A percentile compares a stretch with the other conserved stretches of the same genome.
These are phyloP conservation scores for Chlorodrepanis virens DNA, from an alignment of 2,113 vertebrate species.

Conservation along the genomic window DNA sequence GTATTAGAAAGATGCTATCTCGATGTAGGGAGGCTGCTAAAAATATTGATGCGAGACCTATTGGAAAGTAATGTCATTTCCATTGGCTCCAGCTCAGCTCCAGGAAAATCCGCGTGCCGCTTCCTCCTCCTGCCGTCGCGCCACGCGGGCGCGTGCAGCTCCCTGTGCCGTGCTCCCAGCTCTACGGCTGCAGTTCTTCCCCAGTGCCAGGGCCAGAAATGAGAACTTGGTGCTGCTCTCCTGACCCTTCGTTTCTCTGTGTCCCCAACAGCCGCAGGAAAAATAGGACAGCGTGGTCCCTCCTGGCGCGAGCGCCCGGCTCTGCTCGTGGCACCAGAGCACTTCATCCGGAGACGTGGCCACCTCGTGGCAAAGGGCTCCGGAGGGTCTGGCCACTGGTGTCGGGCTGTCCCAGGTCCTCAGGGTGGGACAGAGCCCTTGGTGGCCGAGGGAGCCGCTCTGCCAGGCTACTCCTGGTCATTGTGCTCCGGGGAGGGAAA, in stretches of 20 bases:
- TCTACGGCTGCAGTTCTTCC: not conserved
- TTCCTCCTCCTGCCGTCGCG: not conserved
- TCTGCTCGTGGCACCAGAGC: accelerated
- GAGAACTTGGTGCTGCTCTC: not conserved
- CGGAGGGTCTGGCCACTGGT: accelerated
- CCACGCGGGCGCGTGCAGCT: not conserved
- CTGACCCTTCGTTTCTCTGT: not conserved
- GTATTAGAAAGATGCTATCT: constrained; percentile 47
- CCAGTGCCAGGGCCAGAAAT: not conserved
- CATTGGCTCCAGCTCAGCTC: constrained; percentile 44
- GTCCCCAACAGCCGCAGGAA: not conserved
- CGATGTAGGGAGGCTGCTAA: not conserved
- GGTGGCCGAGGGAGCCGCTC: accelerated
- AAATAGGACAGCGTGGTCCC: not conserved
- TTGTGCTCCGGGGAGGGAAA: not conserved
- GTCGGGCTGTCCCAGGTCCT: not conserved
- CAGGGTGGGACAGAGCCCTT: not conserved
- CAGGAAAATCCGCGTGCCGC: not conserved
- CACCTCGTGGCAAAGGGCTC: not conserved
- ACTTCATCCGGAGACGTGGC: not conserved
- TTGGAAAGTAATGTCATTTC: constrained; percentile 19
- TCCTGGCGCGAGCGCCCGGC: accelerated
- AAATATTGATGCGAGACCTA: constrained; percentile 50
- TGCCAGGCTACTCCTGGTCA: not conserved
- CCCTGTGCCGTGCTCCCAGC: not conserved